A percentile compares a stretch with the other conserved stretches of the same genome.
Conservation (phyloP, 1,140 invertebrate species). For the Megathymus violae region DNA sequence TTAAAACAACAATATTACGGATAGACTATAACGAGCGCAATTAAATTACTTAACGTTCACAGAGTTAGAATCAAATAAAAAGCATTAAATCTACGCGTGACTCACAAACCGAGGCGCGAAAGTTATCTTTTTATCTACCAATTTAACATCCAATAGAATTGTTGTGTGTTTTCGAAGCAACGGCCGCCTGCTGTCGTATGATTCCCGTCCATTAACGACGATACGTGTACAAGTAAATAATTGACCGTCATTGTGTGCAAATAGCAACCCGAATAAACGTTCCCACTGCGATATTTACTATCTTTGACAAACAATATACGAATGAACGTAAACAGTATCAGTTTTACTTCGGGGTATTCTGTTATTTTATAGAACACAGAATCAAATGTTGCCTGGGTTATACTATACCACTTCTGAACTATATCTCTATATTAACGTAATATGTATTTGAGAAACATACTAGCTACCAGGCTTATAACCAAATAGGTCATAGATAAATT, state of each 20-base stretch:
- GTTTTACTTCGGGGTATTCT: too few species aligned
- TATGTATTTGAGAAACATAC: too few species aligned
- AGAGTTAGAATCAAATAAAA: conserved; percentile 10
- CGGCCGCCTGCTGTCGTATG: conserved; percentile 24
- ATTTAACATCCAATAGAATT: conserved; percentile 65
- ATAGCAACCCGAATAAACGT: conserved; percentile 20
- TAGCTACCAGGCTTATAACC: too few species aligned
- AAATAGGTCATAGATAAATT: too few species aligned
- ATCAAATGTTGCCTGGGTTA: too few species aligned
- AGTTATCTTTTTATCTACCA: conserved; percentile 65
- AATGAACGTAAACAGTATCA: too few species aligned
- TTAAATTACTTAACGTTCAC: conserved; percentile 3
- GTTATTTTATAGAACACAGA: too few species aligned
- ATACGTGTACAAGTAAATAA: conserved; percentile 22
- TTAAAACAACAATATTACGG: too few species aligned
- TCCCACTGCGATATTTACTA: conserved; percentile 19
- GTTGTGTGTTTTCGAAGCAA: conserved; percentile 40
- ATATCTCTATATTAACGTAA: too few species aligned
- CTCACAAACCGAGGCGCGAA: conserved; percentile 53
- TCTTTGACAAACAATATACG: too few species aligned
- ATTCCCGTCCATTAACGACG: conserved; percentile 25
- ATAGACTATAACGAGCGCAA: not conserved
- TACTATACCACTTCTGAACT: too few species aligned
- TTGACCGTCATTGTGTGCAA: conserved; percentile 20
- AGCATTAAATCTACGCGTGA: conserved; percentile 44